Base-by-base conservation (phyloP, 2,888 invertebrate genomes). In the Diaprepes abbreviatus region DNA sequence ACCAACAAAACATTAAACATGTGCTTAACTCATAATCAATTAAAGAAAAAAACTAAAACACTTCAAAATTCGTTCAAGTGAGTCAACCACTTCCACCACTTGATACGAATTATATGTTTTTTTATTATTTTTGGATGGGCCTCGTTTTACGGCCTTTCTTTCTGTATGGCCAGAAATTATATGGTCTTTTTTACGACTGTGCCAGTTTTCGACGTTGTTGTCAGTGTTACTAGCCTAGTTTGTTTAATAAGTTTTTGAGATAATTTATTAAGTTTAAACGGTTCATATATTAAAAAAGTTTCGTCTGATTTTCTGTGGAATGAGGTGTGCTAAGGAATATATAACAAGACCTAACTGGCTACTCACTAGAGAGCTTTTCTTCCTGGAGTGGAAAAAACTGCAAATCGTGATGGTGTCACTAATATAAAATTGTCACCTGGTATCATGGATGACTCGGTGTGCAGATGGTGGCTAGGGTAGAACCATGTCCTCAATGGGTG, bases 41-140 rank as follows among this genome's bases (percentile, higher is more conserved):
- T n/a, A n/a, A 38, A 14, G 21, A 36, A 55, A 55, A 65, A 58
- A n/a, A n/a, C n/a, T n/a, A n/a, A n/a, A 28, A 58, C 33, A 58
- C 50, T 66, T 63, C 17, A 63, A 63, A 35, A 48, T 50, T 48
- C 33, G n/a, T n/a, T n/a, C n/a, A 28, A n/a, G n/a, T n/a, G n/a
- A 67, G 43, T 52, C 55, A 67, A 67, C 54, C 62, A 67, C 67
- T 68, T 68, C 48, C 35, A 63, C 54, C 59, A 68, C 59, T 71
- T 68, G 64, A 71, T 71, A 68, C 43, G 36, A 38, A 59, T 50
- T n/a, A n/a, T 63, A 67, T 68, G 63, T n/a, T 63, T 55, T 71
- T 71, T 71, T 71, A 71, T 71, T 68, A 64, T 63, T 68, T 68
- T 68, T 68, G 50, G 68, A 68, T 68, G 68, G 68, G 58, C 63